Evolutionary conservation across 2,113 vertebrate species (phyloP).

Genomic region (Ailurus styani): DNA sequence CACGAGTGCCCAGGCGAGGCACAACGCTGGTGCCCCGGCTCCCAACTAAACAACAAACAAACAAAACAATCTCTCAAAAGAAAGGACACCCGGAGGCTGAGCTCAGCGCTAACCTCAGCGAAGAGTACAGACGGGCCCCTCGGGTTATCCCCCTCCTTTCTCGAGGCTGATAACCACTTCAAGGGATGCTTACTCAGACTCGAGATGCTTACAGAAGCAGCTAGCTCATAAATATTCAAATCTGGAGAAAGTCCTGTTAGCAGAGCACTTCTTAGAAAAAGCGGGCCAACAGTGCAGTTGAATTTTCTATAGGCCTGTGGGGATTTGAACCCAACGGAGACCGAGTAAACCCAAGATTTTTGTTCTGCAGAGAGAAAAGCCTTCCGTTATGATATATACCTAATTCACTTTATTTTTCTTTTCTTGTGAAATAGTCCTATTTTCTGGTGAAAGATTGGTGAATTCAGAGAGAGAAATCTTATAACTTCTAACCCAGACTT

Average conservation of each 20-base stretch:
- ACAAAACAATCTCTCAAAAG: neutral
- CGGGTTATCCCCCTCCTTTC: fast-evolving
- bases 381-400: neutral
- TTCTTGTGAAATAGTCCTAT: neutral
- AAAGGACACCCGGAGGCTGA: neutral
- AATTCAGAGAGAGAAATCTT: neutral
- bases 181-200: neutral
- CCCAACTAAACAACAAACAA: neutral
- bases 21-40: neutral
- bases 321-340: fast-evolving
- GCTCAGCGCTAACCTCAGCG: neutral
- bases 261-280: neutral
- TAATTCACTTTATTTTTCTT: neutral
- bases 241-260: neutral
- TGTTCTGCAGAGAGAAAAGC: neutral
- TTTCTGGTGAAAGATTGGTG: neutral
- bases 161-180: no score
- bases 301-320: neutral
- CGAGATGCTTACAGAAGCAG: neutral
- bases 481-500: neutral
- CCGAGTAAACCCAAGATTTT: neutral
- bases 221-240: neutral
- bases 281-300: neutral
- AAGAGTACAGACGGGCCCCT: fast-evolving
- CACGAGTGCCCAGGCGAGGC: neutral